Conservation (phyloP, 2,797 vertebrate species). For the Clarias pachynema region DNA sequence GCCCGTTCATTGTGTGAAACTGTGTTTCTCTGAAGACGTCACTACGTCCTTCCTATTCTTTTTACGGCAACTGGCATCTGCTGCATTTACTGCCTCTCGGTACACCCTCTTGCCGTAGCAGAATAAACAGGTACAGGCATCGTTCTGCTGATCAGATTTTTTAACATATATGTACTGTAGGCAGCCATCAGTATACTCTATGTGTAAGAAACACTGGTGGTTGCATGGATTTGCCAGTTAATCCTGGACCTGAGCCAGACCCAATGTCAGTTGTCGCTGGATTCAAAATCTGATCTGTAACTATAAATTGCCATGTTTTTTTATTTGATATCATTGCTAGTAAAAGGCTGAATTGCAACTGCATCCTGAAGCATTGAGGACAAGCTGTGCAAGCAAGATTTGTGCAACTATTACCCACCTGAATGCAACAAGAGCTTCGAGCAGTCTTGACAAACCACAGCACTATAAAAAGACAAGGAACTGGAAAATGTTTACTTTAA, state of each 20-base stretch:
- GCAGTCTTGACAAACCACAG: not conserved
- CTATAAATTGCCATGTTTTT: not conserved
- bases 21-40: no score
- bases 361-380: not conserved
- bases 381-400: not conserved
- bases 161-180: no score
- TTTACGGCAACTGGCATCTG: no score
- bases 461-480: not conserved
- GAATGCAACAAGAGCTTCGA: not conserved
- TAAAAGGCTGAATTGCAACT: not conserved
- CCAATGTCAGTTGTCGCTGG: not conserved
- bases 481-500: not conserved
- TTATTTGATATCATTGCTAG: not conserved
- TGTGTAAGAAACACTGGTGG: no score
- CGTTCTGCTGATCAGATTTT: no score
- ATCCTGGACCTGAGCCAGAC: slow-evolving; percentile 34
- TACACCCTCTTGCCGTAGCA: no score
- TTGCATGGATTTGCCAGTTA: slow-evolving; percentile 28
- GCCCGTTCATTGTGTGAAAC: no score
- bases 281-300: not conserved
- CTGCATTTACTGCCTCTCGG: no score
- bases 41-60: no score
- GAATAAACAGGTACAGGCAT: no score
- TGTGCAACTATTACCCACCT: not conserved
- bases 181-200: no score